phyloP scores from a whole-genome alignment of 2,797 vertebrate genomes.

The Neoniphon sammara region DNA sequence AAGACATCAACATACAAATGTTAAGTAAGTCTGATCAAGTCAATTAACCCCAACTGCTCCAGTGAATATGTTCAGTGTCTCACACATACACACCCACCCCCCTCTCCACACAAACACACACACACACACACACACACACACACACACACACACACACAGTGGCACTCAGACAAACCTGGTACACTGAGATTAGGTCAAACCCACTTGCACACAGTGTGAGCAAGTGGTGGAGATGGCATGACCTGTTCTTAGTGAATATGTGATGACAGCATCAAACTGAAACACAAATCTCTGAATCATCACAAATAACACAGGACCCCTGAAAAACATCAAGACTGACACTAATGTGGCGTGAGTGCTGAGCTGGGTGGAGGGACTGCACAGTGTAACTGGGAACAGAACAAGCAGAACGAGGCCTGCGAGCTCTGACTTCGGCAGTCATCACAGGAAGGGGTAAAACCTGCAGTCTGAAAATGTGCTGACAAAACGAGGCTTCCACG shows the following conservation, averaged over 20 bases:
- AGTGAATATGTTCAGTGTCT: constrained; percentile 37
- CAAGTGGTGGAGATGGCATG: constrained; percentile 43
- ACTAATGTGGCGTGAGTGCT: constrained; percentile 78
- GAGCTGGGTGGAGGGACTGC: constrained; percentile 64
- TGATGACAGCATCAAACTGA: constrained; percentile 75
- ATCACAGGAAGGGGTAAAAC: constrained; percentile 36
- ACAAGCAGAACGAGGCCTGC: constrained; percentile 58
- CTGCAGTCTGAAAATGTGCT: constrained; percentile 17
- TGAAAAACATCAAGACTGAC: constrained; percentile 75
- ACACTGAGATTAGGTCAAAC: constrained; percentile 28
- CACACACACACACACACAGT: neutral
- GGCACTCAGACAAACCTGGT: neutral
- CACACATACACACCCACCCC: constrained; percentile 24
- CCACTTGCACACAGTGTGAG: constrained; percentile 43
- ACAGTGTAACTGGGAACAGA: constrained; percentile 55
- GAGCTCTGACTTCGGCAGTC: constrained; percentile 21
- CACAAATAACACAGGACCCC: constrained; percentile 71
- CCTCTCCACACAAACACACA: neutral
- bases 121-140: constrained; percentile 12
- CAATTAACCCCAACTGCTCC: constrained; percentile 46
- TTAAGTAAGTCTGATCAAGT: constrained; percentile 26
- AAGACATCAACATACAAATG: neutral
- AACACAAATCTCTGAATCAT: constrained; percentile 80
- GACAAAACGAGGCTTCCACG: neutral
- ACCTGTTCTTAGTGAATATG: constrained; percentile 54